Percentiles rank a stretch among this genome's conserved stretches.
These are phyloP conservation scores for Trogon surrucura DNA, from an alignment of 2,113 vertebrate genomes.

Conservation along the genomic window DNA sequence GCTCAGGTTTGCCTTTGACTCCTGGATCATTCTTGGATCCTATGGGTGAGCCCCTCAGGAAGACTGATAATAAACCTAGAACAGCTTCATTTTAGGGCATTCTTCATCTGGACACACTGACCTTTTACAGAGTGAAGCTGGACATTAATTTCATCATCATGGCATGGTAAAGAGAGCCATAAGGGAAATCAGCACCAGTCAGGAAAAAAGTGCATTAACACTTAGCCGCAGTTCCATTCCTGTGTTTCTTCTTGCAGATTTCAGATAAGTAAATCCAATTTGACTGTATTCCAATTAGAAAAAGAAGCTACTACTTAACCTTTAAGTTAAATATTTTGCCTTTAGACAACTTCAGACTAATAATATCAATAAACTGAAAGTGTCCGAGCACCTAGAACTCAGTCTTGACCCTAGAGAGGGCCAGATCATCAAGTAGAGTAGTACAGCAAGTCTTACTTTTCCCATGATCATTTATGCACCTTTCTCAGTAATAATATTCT, in stretches of 20 bases:
- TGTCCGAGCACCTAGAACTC: not conserved
- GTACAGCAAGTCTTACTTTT: not conserved
- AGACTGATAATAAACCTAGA: not conserved
- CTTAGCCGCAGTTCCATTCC: not conserved
- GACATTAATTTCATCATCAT: slow-evolving; percentile 1
- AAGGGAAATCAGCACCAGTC: not conserved
- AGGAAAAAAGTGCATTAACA: not conserved
- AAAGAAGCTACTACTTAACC: not conserved
- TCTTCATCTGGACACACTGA: not conserved
- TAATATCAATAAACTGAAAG: fast-evolving
- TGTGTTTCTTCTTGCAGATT: not conserved
- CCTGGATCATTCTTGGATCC: not conserved
- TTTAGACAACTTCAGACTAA: not conserved
- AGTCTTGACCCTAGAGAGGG: not conserved
- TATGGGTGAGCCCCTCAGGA: not conserved
- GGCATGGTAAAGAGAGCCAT: not conserved
- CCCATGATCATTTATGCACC: not conserved
- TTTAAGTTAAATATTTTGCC: not conserved
- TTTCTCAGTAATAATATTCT: not conserved
- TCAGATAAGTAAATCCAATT: not conserved
- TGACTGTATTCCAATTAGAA: not conserved
- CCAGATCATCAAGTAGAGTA: not conserved
- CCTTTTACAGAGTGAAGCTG: slow-evolving; percentile 1
- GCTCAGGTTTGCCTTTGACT: not conserved
- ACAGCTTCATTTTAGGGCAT: not conserved